Evolutionary conservation across 2,888 invertebrate species (phyloP).

Genomic region (Drosophila prolongata): DNA sequence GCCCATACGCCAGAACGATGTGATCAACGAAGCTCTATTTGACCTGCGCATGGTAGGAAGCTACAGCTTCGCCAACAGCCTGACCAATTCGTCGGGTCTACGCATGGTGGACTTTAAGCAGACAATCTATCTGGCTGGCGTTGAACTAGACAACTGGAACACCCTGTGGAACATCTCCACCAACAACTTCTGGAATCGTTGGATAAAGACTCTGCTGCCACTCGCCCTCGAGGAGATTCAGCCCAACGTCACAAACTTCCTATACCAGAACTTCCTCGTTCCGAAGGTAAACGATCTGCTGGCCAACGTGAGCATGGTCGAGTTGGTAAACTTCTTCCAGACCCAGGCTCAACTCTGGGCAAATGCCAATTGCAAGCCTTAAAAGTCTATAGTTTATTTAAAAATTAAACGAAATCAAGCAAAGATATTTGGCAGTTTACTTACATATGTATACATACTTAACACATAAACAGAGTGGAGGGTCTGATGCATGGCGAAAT

Average conservation of each 20-base stretch:
- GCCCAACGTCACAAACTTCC: slow-evolving; percentile 28
- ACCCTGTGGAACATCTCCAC: slow-evolving; percentile 58
- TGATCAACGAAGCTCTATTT: slow-evolving; percentile 59
- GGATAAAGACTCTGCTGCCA: slow-evolving; percentile 33
- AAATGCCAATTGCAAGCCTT: slow-evolving; percentile 42
- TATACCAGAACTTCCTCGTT: slow-evolving; percentile 37
- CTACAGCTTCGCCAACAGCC: slow-evolving; percentile 47
- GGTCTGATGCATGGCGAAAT: slow-evolving; percentile 8
- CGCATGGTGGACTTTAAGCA: slow-evolving; percentile 57
- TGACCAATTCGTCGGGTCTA: slow-evolving; percentile 53
- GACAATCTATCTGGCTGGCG: slow-evolving; percentile 61
- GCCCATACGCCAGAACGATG: slow-evolving; percentile 36
- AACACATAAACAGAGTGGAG: not conserved
- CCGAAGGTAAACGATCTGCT: slow-evolving; percentile 50
- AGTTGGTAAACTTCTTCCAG: slow-evolving; percentile 23
- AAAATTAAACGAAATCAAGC: not conserved
- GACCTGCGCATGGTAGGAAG: slow-evolving; percentile 64
- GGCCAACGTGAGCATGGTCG: slow-evolving; percentile 29
- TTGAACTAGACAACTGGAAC: slow-evolving; percentile 62
- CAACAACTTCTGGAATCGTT: slow-evolving; percentile 65
- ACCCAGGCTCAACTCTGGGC: slow-evolving; percentile 40
- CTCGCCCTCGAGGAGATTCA: slow-evolving; percentile 60
- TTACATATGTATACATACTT: not conserved
- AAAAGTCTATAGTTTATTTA: not conserved
- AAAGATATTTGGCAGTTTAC: slow-evolving; percentile 2